These are phyloP conservation scores for Philaenus spumarius DNA, from an alignment of 1,140 invertebrate genomes.

Conservation along the genomic window DNA sequence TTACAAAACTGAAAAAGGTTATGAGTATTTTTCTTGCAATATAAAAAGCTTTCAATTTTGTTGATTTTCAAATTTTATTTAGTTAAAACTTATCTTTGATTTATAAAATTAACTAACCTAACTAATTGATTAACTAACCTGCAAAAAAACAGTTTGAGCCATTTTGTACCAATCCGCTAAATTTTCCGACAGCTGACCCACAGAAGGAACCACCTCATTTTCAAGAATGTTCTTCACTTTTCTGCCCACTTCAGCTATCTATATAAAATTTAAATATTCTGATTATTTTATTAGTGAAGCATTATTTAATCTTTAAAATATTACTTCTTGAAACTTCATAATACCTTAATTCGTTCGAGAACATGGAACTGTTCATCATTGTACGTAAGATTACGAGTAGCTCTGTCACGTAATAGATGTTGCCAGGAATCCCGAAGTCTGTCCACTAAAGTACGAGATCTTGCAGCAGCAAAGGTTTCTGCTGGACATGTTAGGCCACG, in stretches of 20 bases:
- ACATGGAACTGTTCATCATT: constrained; percentile 93
- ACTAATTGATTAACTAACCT: neutral
- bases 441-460: constrained; percentile 66
- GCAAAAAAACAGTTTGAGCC: constrained; percentile 66
- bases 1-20: neutral
- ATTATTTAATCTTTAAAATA: neutral
- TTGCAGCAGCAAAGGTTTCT: constrained; percentile 55
- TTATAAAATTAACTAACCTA: neutral
- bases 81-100: neutral
- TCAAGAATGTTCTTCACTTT: constrained; percentile 54
- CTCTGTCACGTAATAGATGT: constrained; percentile 78
- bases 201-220: constrained; percentile 55
- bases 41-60: neutral
- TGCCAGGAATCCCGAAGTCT: constrained; percentile 85
- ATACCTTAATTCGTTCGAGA: constrained; percentile 66
- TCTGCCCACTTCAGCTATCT: constrained; percentile 54
- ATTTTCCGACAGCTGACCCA: constrained; percentile 59
- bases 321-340: constrained; percentile 5
- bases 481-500: constrained; percentile 58
- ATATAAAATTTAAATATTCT: constrained; percentile 27
- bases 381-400: constrained; percentile 74
- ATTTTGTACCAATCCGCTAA: constrained; percentile 80
- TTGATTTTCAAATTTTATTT: neutral
- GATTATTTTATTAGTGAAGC: neutral
- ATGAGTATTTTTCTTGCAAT: neutral